phyloP scores from a whole-genome alignment of 1,140 invertebrate species.

The Pseudomyrmex dendroicus region DNA sequence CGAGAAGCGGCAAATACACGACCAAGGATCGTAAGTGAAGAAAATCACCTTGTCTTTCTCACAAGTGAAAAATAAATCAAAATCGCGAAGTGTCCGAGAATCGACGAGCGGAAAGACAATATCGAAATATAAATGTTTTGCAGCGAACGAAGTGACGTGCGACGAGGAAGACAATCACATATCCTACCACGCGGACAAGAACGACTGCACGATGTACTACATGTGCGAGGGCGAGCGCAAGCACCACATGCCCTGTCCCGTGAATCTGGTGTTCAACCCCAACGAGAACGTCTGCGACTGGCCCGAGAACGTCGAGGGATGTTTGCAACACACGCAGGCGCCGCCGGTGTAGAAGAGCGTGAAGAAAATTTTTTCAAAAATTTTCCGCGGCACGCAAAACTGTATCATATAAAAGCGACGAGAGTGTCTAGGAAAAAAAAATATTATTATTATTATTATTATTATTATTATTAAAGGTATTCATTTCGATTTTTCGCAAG shows the following conservation, averaged over 20 bases:
- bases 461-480: conserved; percentile 37
- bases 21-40: conserved; percentile 93
- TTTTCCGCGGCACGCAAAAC: conserved; percentile 24
- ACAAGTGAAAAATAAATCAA: too few relatives aligned
- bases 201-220: conserved; percentile 96
- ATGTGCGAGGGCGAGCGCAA: conserved; percentile 98
- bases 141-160: conserved; percentile 94
- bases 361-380: conserved; percentile 18
- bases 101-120: not conserved
- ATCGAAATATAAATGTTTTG: conserved; percentile 64
- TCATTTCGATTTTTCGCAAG: conserved; percentile 13
- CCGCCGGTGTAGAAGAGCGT: conserved; percentile 85
- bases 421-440: conserved; percentile 16
- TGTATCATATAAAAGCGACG: conserved; percentile 52
- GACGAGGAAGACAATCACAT: conserved; percentile 97
- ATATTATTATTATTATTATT: too few relatives aligned
- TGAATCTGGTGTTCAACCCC: conserved; percentile 96
- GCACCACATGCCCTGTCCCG: conserved; percentile 98
- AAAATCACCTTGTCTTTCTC: conserved; percentile 35
- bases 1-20: conserved; percentile 90
- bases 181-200: conserved; percentile 95
- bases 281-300: conserved; percentile 98
- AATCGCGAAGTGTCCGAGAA: too few relatives aligned
- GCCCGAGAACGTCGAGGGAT: conserved; percentile 97
- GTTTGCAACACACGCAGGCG: conserved; percentile 92